These are phyloP conservation scores for Podotricha telesiphe DNA, from an alignment of 2,888 invertebrate genomes.

Conservation along the genomic window DNA sequence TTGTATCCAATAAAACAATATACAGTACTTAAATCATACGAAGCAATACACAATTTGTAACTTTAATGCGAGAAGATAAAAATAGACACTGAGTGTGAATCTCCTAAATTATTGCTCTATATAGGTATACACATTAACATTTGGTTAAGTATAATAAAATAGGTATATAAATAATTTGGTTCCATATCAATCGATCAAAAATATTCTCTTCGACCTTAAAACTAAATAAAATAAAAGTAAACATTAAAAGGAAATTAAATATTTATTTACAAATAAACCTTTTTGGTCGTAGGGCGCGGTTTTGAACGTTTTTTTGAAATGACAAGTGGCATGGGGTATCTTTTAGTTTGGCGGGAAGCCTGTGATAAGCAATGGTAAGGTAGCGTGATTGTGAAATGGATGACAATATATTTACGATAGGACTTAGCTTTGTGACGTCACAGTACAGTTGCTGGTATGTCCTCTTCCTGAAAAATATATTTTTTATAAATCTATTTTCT, in stretches of 20 bases:
- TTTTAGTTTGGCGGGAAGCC: constrained; percentile 57
- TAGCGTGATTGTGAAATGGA: constrained; percentile 71
- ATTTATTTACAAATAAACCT: constrained; percentile 65
- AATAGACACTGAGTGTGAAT: constrained; percentile 70
- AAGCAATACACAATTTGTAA: constrained; percentile 65
- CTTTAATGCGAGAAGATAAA: constrained; percentile 67
- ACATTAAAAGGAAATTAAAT: constrained; percentile 49
- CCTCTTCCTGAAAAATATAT: constrained; percentile 69
- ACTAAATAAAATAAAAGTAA: constrained; percentile 50
- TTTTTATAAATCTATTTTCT: constrained; percentile 8
- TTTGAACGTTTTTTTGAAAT: constrained; percentile 47
- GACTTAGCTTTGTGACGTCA: constrained; percentile 80
- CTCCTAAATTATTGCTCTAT: constrained; percentile 73
- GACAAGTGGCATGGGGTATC: constrained; percentile 58
- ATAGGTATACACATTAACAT: constrained; percentile 68
- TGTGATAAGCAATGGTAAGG: constrained; percentile 75
- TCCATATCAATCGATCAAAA: constrained; percentile 55
- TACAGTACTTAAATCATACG: constrained; percentile 51
- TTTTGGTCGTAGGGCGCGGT: constrained; percentile 55
- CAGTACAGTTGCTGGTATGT: constrained; percentile 78
- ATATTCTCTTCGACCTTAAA: constrained; percentile 39
- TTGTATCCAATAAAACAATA: constrained; percentile 39
- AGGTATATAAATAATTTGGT: constrained; percentile 62
- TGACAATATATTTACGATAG: constrained; percentile 74
- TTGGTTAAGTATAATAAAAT: constrained; percentile 48